A percentile compares a stretch with the other conserved stretches of the same genome.
Evolutionary conservation across 2,113 vertebrate genomes (phyloP).

Genomic region (Numenius arquata): DNA sequence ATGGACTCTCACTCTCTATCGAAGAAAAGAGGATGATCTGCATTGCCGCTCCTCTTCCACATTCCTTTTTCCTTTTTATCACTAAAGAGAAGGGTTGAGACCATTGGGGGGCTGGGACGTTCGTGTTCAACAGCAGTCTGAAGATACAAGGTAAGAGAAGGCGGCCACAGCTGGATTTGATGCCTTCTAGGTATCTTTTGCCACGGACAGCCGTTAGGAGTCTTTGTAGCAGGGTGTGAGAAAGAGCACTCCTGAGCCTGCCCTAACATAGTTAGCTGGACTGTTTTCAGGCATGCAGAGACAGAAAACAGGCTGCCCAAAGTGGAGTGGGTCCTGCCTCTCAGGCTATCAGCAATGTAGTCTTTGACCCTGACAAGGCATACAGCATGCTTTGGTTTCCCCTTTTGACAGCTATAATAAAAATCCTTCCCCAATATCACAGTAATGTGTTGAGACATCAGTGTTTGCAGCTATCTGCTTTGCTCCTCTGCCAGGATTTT

Average conservation of each 20-base stretch:
- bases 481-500: not conserved
- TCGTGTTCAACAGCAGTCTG: not conserved
- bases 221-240: not conserved
- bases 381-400: not conserved
- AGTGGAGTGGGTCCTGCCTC: not conserved
- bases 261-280: not conserved
- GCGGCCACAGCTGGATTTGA: not conserved
- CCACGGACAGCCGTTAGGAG: not conserved
- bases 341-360: not conserved
- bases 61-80: not conserved
- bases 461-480: not conserved
- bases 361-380: not conserved
- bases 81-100: not conserved
- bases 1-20: not conserved
- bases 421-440: not conserved
- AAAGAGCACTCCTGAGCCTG: not conserved
- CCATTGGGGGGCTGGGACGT: accelerated
- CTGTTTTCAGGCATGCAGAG: not conserved
- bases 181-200: not conserved
- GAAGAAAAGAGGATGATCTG: not conserved
- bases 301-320: not conserved
- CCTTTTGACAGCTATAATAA: not conserved
- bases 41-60: not conserved
- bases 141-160: not conserved
- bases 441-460: not conserved